Evolutionary conservation across 2,797 vertebrate species (phyloP).

Genomic region (Gambusia yucatana): DNA sequence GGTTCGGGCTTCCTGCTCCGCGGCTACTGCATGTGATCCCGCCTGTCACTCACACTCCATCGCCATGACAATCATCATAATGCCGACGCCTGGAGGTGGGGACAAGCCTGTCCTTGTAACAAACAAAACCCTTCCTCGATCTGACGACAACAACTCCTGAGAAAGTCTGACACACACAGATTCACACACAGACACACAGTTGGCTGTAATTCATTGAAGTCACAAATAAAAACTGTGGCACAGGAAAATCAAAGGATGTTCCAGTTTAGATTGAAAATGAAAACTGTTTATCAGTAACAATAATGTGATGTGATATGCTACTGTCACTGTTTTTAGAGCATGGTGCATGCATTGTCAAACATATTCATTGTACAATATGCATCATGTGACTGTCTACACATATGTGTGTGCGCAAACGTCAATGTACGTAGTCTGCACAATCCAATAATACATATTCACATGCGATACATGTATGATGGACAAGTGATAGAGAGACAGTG

Average conservation of each 20-base stretch:
- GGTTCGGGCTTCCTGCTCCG: constrained; percentile 79
- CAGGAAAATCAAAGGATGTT: constrained; percentile 34
- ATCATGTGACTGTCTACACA: constrained; percentile 17
- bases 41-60: constrained; percentile 86
- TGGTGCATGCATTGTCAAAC: constrained; percentile 36
- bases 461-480: constrained; percentile 46
- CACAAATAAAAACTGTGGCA: constrained; percentile 36
- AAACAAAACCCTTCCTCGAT: constrained; percentile 76
- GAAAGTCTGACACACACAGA: constrained; percentile 43
- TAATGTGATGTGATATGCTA: constrained; percentile 40
- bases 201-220: constrained; percentile 5
- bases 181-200: constrained; percentile 12
- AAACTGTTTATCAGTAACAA: constrained; percentile 39
- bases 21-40: constrained; percentile 82
- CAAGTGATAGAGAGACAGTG: constrained; percentile 30
- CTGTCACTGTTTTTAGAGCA: constrained; percentile 23
- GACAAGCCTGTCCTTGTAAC: constrained; percentile 85
- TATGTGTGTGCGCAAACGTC: constrained; percentile 1
- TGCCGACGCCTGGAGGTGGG: constrained; percentile 77
- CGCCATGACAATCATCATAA: constrained; percentile 85
- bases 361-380: constrained; percentile 15
- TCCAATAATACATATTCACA: constrained; percentile 39
- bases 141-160: constrained; percentile 76
- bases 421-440: constrained; percentile 19
- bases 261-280: constrained; percentile 33